A percentile compares a stretch with the other conserved stretches of the same genome.
Conservation (phyloP, 2,113 vertebrate species). For the Siphamia tubifer region DNA sequence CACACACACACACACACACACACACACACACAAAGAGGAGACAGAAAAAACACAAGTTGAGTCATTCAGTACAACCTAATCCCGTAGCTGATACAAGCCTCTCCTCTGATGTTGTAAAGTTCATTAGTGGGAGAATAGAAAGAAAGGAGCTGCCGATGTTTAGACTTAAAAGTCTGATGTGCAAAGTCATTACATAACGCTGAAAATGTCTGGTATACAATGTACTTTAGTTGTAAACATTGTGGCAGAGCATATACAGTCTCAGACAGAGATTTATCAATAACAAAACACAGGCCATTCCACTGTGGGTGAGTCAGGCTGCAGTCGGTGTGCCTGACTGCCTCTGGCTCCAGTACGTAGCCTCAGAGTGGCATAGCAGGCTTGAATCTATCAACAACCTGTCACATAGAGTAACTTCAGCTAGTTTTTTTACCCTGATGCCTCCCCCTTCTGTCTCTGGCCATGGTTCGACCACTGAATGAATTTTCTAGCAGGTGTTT, state of each 20-base stretch:
- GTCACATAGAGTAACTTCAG: conserved; percentile 33
- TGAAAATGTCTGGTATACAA: not conserved
- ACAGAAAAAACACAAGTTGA: not conserved
- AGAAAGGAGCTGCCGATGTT: not conserved
- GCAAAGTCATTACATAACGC: not conserved
- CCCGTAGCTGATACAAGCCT: conserved; percentile 22
- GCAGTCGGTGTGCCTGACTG: conserved; percentile 34
- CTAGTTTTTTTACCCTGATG: not conserved
- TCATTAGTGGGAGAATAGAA: conserved; percentile 10
- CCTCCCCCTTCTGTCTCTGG: not conserved
- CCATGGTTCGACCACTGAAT: not conserved
- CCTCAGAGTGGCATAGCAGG: conserved; percentile 32
- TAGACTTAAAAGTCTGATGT: not conserved
- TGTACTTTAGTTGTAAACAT: conserved; percentile 12
- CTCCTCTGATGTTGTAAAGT: conserved; percentile 4
- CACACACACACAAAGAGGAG: not conserved
- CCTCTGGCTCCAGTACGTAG: conserved; percentile 32
- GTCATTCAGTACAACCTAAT: not conserved
- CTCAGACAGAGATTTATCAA: conserved; percentile 39
- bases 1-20: too few species aligned
- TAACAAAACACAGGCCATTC: conserved; percentile 49
- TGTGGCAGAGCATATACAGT: not conserved
- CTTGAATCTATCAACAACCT: conserved; percentile 57
- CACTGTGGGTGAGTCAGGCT: conserved; percentile 52
- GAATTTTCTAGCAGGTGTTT: conserved; percentile 12